Base-by-base conservation (phyloP, 2,888 invertebrate genomes). In the Aphodius granarius region DNA sequence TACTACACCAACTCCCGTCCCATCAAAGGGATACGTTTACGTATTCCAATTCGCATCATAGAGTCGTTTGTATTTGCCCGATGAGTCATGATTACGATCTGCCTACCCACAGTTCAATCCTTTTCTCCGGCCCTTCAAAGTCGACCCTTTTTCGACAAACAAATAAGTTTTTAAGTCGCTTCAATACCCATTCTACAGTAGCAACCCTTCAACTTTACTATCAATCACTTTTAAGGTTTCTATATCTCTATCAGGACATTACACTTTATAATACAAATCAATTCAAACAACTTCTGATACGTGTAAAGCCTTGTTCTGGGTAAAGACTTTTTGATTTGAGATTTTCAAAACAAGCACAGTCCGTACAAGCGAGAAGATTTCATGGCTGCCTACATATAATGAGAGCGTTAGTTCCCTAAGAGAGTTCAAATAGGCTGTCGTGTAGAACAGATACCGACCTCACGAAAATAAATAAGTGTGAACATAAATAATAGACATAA, bases 41-140 rank as follows among this genome's bases (percentile, higher is more conserved):
- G 77, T 77, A 77, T 76, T 75, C 74, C 78, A 77, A 78, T 78
- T 79, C 76, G 75, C 73, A 79, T 80, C 79, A 76, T 75, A 76
- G 76, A 20, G 73, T 63, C 78, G 75, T 73, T 74, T 76, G 21
- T 75, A 22, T 71, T 68, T 68, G 68, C 21, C 68, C 43, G 43
- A 43, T 43, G 43, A 43, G 43, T 43, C 43, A 43, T 43, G 43
- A 43, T 43, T 43, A 43, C 43, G 43, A 43, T 43, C 43, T 43
- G 43, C 43, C 43, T 43, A 43, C 43, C 43, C 43, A 43, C 43
- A 13, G 43, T 2, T 43, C 43, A 43, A 43, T 43, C 43, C 43
- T 43, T 43, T 43, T 43, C 43, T 43, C 43, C 43, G 43, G 43
- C 9, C 1, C 43, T 43, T 13, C 13, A 13, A 43, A 43, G 43